phyloP scores from a whole-genome alignment of 2,888 invertebrate genomes.

The Pachymerium ferrugineum region DNA sequence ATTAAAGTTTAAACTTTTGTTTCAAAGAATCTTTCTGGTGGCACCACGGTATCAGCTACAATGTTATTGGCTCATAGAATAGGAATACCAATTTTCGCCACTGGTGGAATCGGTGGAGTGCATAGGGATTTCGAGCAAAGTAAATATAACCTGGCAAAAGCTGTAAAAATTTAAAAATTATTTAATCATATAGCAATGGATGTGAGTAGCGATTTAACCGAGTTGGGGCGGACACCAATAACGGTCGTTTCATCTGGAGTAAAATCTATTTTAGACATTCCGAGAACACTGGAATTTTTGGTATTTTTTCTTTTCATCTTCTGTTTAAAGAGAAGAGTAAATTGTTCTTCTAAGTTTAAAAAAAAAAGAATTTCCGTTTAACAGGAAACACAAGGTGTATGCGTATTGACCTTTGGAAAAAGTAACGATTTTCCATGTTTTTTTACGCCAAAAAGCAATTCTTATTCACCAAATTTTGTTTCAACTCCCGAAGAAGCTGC shows the following conservation, averaged over 20 bases:
- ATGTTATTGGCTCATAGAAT: conserved; percentile 74
- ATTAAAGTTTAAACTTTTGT: background rate
- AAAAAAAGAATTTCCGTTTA: too few species aligned
- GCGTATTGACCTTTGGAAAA: conserved; percentile 70
- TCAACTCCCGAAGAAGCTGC: conserved; percentile 64
- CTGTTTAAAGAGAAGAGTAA: too few species aligned
- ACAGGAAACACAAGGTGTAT: conserved; percentile 91
- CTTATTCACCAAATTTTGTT: conserved; percentile 65
- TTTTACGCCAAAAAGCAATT: conserved; percentile 73
- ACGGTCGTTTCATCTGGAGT: conserved; percentile 92
- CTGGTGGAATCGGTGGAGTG: conserved; percentile 89
- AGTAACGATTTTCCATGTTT: conserved; percentile 82
- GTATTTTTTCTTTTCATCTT: too few species aligned
- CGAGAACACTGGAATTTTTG: conserved; percentile 85
- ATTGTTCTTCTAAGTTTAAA: too few species aligned
- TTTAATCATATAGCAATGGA: conserved; percentile 58
- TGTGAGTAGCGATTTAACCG: conserved; percentile 87
- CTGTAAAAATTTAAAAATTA: background rate
- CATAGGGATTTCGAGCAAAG: conserved; percentile 81
- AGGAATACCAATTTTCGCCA: conserved; percentile 86
- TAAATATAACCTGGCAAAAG: conserved; percentile 37
- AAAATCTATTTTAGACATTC: conserved; percentile 95
- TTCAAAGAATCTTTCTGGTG: conserved; percentile 62
- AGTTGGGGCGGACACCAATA: conserved; percentile 78
- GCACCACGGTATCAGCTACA: conserved; percentile 95